These are phyloP conservation scores for Cheilosia vernalis DNA, from an alignment of 2,888 invertebrate species.

Conservation along the genomic window DNA sequence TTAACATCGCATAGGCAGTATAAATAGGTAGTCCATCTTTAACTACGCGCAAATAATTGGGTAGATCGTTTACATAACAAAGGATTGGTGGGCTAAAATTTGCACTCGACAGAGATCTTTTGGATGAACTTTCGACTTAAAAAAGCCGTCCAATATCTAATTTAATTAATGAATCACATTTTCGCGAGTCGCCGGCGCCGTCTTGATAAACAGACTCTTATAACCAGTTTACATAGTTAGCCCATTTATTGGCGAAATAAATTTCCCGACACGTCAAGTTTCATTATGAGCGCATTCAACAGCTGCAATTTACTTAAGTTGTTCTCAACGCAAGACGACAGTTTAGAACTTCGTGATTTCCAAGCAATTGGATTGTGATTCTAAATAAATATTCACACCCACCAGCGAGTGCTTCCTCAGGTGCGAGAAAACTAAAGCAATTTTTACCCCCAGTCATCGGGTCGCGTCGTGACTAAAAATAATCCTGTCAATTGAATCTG, in stretches of 20 bases:
- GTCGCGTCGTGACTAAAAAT: constrained; percentile 34
- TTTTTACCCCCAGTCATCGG: neutral
- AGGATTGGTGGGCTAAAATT: no score
- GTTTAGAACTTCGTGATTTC: constrained; percentile 4
- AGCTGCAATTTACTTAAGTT: neutral
- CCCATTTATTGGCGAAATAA: neutral
- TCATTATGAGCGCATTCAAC: neutral
- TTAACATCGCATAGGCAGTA: no score
- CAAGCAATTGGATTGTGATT: constrained; percentile 21
- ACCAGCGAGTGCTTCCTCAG: neutral
- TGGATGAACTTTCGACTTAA: no score
- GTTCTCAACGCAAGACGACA: neutral
- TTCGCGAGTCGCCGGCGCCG: neutral
- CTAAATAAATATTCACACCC: constrained; percentile 28
- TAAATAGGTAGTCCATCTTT: no score
- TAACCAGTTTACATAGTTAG: neutral
- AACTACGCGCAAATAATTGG: no score
- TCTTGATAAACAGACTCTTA: neutral
- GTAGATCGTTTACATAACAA: no score
- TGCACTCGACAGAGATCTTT: no score
- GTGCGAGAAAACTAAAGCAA: neutral
- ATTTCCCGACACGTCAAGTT: neutral
- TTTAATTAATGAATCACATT: neutral
- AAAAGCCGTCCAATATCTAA: no score
- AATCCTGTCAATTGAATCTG: constrained; percentile 40